Evolutionary conservation across 2,888 invertebrate species (phyloP).

Genomic region (Pomacea canaliculata): DNA sequence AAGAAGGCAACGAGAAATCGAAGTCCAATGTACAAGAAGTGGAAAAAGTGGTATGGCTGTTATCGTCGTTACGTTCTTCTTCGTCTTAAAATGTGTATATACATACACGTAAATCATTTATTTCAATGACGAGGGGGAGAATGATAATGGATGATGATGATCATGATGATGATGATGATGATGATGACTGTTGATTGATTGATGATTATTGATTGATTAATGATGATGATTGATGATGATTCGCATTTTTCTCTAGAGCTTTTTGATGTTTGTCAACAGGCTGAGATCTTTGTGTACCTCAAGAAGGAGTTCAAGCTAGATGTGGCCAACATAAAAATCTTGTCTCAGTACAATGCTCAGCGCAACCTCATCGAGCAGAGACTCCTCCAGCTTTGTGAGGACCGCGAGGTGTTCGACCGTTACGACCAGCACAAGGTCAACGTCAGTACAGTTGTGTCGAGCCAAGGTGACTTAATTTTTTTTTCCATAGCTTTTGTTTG

Average conservation of each 20-base stretch:
- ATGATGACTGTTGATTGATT: too few relatives aligned
- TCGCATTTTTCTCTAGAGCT: too few relatives aligned
- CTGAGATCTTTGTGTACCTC: conserved; percentile 34
- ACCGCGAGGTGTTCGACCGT: conserved; percentile 6
- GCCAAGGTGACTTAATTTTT: conserved; percentile 41
- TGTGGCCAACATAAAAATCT: conserved; percentile 37
- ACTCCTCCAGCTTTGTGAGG: conserved; percentile 28
- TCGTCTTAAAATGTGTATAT: too few relatives aligned
- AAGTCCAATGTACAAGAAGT: conserved; percentile 51
- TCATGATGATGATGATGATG: too few relatives aligned
- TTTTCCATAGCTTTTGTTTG: not conserved
- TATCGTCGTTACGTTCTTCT: too few relatives aligned
- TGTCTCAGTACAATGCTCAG: conserved; percentile 60
- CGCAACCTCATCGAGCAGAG: conserved; percentile 41
- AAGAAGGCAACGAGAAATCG: conserved; percentile 57
- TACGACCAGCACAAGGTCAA: conserved; percentile 11
- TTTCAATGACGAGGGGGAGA: too few relatives aligned
- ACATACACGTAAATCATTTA: too few relatives aligned
- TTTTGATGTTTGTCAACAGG: conserved; percentile 30
- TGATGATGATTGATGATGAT: too few relatives aligned
- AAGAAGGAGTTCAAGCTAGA: not conserved
- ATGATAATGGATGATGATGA: too few relatives aligned
- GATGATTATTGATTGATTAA: too few relatives aligned
- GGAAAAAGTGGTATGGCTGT: conserved; percentile 43
- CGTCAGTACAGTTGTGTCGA: conserved; percentile 48